Percentiles rank a stretch among this genome's conserved stretches.
Evolutionary conservation across 2,888 invertebrate genomes (phyloP).

Genomic region (Imbricaverruca yamaguchii): DNA sequence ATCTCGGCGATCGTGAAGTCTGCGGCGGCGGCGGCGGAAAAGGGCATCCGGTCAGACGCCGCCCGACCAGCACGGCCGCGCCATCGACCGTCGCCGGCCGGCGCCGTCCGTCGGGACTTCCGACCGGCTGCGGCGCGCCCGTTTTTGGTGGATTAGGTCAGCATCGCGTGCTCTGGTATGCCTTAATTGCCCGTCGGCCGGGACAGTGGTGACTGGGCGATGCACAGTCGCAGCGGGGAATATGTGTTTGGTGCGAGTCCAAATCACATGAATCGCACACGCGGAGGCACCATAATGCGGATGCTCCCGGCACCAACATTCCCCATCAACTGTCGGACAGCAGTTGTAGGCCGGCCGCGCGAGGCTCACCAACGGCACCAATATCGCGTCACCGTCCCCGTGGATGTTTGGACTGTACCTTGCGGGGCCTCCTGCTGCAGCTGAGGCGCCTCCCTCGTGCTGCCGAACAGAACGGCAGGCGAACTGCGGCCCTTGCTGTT

Average conservation of each 20-base stretch:
- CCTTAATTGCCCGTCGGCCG: background rate
- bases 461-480: conserved; percentile 55
- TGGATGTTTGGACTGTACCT: background rate
- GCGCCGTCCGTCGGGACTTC: conserved; percentile 52
- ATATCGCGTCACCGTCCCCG: too few species aligned
- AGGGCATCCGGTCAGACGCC: background rate
- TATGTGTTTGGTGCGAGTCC: too few species aligned
- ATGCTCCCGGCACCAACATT: too few species aligned
- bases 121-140: background rate
- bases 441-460: conserved; percentile 65
- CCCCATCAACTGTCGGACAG: too few species aligned
- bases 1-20: conserved; percentile 4
- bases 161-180: background rate
- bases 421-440: background rate
- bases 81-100: conserved; percentile 45
- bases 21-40: background rate
- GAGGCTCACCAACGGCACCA: too few species aligned
- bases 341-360: too few species aligned
- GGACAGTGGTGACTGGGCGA: background rate
- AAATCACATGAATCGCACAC: too few species aligned
- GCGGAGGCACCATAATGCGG: too few species aligned
- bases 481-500: conserved; percentile 78
- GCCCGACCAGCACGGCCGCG: background rate
- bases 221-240: background rate
- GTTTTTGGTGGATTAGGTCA: background rate